These are phyloP conservation scores for Pseudorhiza aurosa DNA, from an alignment of 30 jellyfish, hydroid and myxozoan species.

Conservation along the genomic window DNA sequence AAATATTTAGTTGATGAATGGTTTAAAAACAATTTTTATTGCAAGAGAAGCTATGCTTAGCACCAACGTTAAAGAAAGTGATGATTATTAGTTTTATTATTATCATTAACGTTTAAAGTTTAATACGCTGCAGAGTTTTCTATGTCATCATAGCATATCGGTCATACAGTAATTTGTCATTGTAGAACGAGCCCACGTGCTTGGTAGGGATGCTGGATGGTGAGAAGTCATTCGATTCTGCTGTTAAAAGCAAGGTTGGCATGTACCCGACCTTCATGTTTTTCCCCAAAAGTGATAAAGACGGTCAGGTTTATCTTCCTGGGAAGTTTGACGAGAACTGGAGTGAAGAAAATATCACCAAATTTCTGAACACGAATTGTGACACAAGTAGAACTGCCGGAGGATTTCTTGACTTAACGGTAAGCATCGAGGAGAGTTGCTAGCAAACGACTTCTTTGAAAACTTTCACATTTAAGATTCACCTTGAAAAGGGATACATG, in stretches of 20 bases:
- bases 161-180: background rate
- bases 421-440: slow-evolving; percentile 47
- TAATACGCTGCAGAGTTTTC: too few species aligned
- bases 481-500: too few species aligned
- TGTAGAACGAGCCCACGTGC: slow-evolving; percentile 87
- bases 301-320: slow-evolving; percentile 83
- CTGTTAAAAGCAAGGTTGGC: slow-evolving; percentile 79
- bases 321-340: slow-evolving; percentile 99
- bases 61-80: too few species aligned
- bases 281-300: slow-evolving; percentile 82
- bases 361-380: slow-evolving; percentile 80
- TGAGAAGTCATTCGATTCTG: slow-evolving; percentile 67
- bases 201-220: slow-evolving; percentile 86
- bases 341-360: slow-evolving; percentile 86
- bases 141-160: too few species aligned
- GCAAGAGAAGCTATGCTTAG: too few species aligned
- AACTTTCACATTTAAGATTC: too few species aligned
- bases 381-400: slow-evolving; percentile 60
- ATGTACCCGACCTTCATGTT: slow-evolving; percentile 86
- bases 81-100: too few species aligned
- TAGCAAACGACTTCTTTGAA: too few species aligned
- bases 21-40: too few species aligned
- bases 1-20: too few species aligned
- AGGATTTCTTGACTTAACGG: slow-evolving; percentile 85
- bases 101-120: too few species aligned